These are phyloP conservation scores for Ommatoiulus sabulosus DNA, from an alignment of 2,888 invertebrate genomes.

Conservation along the genomic window DNA sequence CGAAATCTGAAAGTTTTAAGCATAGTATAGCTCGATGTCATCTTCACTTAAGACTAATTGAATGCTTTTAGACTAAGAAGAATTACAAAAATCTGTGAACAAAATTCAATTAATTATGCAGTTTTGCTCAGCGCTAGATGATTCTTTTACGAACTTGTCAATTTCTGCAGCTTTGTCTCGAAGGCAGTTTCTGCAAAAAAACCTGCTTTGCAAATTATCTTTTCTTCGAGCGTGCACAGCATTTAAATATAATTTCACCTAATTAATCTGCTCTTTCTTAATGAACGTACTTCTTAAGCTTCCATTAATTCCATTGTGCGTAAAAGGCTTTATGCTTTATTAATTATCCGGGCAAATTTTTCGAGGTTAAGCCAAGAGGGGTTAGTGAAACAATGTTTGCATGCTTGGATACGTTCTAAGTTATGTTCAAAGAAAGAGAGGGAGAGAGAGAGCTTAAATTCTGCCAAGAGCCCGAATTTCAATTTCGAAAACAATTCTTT, in stretches of 20 bases:
- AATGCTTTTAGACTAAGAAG: too few species aligned
- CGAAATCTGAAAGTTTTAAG: too few species aligned
- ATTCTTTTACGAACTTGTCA: background rate
- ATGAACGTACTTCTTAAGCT: background rate
- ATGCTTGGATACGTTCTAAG: background rate
- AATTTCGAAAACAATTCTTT: background rate
- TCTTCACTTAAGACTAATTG: too few species aligned
- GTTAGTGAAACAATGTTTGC: background rate
- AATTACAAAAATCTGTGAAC: too few species aligned
- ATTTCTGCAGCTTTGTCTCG: background rate
- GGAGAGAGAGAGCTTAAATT: background rate
- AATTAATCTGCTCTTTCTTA: conserved; percentile 29
- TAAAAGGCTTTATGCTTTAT: conserved; percentile 3
- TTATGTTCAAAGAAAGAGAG: background rate
- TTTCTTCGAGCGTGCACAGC: background rate
- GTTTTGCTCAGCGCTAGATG: too few species aligned
- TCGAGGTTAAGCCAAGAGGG: background rate
- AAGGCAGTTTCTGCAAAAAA: background rate
- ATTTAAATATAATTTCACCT: background rate
- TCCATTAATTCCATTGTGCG: background rate
- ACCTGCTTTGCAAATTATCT: background rate
- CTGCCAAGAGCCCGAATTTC: background rate
- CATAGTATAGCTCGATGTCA: too few species aligned
- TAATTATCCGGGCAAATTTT: background rate
- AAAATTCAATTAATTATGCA: too few species aligned